phyloP scores from a whole-genome alignment of 2,113 vertebrate genomes.

The Bambusicola thoracicus region DNA sequence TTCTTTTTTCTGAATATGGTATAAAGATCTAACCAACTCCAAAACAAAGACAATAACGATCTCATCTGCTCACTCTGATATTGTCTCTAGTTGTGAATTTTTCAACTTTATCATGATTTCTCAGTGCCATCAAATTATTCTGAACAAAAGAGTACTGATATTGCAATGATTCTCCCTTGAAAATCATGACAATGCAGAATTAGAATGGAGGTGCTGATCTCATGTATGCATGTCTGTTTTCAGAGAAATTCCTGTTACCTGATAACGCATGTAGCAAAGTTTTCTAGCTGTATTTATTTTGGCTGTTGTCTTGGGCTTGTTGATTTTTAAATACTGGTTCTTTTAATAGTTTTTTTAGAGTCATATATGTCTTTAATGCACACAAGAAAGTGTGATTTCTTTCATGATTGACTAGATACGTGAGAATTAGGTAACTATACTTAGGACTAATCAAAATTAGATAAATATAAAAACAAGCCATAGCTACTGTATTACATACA shows the following conservation, averaged over 20 bases:
- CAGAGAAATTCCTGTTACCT: neutral
- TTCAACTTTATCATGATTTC: neutral
- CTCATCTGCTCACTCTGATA: neutral
- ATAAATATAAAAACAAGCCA: neutral
- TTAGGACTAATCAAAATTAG: neutral
- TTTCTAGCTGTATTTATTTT: neutral
- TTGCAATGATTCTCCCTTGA: neutral
- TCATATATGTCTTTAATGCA: neutral
- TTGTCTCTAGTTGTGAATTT: neutral
- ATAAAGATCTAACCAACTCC: neutral
- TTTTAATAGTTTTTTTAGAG: neutral
- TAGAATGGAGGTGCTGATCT: neutral
- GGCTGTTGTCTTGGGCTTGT: neutral
- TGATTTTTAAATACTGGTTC: neutral
- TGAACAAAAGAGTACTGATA: neutral
- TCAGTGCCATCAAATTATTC: neutral
- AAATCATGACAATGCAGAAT: neutral
- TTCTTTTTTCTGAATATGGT: neutral
- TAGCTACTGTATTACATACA: neutral
- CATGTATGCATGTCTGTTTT: fast-evolving
- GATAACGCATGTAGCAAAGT: neutral
- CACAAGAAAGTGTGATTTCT: neutral
- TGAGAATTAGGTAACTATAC: neutral
- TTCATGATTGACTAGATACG: neutral
- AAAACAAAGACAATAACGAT: neutral